Base-by-base conservation (phyloP, 2,888 invertebrate genomes). In the Spodoptera littoralis region DNA sequence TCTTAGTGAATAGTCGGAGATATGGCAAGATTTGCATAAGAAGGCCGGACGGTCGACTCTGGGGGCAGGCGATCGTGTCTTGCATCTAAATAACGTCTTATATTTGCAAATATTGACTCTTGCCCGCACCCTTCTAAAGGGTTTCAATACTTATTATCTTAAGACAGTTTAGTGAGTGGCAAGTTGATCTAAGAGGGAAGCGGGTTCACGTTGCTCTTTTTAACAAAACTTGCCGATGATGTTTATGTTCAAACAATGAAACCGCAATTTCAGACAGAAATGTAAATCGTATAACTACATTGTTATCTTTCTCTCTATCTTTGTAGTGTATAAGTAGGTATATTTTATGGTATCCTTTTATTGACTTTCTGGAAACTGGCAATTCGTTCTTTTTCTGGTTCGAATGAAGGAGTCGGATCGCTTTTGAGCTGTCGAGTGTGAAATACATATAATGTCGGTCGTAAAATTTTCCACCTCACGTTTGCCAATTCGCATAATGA, bases 11-110 rank as follows among this genome's bases (percentile, higher is more conserved):
- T 90, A 89, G 89, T 88, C 83, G 83, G 84, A 89, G 90, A 92
- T 92, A 91, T 88, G 85, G 84, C 77, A 67, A 80, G 84, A 93
- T 93, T 92, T 92, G 91, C 92, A 92, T 92, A 92, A 91, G 88
- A 89, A 90, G 89, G 88, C 86, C 79, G 84, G 84, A 84, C 85
- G 86, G 85, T 83, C 86, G 81, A 85, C 84, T 87, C 86, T 84
- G 83, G 86, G 73, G 87, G 85, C 85, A 85, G 86, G 82, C 85
- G 90, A 89, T 91, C 93, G 92, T 93, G 93, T 91, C 90, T 88
- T 84, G 93, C 93, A 93, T 94, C 91, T 91, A 92, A 93, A 94
- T 93, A 92, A 89, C 91, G 91, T 90, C 91, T 93, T 94, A 93
- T 92, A 90, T 92, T 91, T 90, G 91, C 92, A 92, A 94, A 94